phyloP scores from a whole-genome alignment of 2,888 invertebrate genomes.

The Beris chalybata region DNA sequence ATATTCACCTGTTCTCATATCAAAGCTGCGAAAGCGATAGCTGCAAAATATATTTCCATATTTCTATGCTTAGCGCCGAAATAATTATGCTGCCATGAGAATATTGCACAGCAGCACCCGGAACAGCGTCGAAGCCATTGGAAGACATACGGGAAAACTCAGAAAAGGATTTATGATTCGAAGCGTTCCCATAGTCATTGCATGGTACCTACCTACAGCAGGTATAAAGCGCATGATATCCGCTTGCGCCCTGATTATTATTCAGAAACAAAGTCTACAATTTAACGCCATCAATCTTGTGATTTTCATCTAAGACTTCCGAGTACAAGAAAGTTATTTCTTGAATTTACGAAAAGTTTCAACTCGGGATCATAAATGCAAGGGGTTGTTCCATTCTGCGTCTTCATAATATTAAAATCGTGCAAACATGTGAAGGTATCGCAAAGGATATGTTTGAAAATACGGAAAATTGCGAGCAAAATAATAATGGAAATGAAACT shows the following conservation, averaged over 20 bases:
- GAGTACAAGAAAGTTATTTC: slow-evolving; percentile 37
- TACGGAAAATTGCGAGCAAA: slow-evolving; percentile 33
- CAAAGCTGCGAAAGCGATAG: no score
- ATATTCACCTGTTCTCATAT: no score
- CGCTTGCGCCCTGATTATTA: slow-evolving; percentile 37
- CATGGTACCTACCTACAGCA: slow-evolving; percentile 17
- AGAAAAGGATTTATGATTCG: slow-evolving; percentile 32
- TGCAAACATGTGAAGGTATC: slow-evolving; percentile 32
- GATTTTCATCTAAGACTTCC: slow-evolving; percentile 40
- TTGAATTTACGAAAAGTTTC: slow-evolving; percentile 38
- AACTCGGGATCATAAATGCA: slow-evolving; percentile 22
- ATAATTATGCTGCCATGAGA: slow-evolving; percentile 19
- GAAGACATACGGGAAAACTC: slow-evolving; percentile 24
- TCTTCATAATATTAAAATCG: slow-evolving; percentile 13
- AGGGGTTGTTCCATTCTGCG: slow-evolving; percentile 7
- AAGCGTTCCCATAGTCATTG: slow-evolving; percentile 23
- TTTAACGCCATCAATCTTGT: slow-evolving; percentile 40
- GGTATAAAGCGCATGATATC: slow-evolving; percentile 32
- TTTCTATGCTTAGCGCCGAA: slow-evolving; percentile 12
- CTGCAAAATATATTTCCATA: slow-evolving; percentile 25
- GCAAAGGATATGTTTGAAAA: slow-evolving; percentile 27
- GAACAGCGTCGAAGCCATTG: slow-evolving; percentile 20
- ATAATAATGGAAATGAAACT: slow-evolving; percentile 38
- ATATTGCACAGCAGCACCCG: slow-evolving; percentile 14
- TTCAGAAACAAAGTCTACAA: slow-evolving; percentile 40